Percentiles rank a stretch among this genome's conserved stretches.
Evolutionary conservation across 2,113 vertebrate species (phyloP).

Genomic region (Mystacornis crossleyi): DNA sequence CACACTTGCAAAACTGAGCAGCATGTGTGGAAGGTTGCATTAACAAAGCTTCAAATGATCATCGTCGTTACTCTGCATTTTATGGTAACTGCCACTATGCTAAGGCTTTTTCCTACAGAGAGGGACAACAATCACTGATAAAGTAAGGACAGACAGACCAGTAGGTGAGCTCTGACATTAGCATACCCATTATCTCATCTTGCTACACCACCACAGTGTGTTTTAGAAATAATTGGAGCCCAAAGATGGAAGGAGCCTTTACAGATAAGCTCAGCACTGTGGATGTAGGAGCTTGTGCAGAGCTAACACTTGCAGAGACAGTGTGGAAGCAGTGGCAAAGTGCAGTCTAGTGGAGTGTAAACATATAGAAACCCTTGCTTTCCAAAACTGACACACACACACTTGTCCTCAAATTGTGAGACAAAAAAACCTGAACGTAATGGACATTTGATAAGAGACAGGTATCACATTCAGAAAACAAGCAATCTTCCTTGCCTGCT

Average conservation of each 20-base stretch:
- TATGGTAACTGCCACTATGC: neutral
- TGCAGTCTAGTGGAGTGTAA: neutral
- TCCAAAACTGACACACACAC: neutral
- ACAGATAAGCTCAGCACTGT: neutral
- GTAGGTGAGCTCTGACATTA: neutral
- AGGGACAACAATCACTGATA: accelerated
- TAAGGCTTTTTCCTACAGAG: neutral
- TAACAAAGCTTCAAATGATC: neutral
- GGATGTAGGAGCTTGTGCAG: neutral
- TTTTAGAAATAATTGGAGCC: neutral
- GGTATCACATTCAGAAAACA: neutral
- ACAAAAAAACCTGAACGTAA: neutral
- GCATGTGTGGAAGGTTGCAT: neutral
- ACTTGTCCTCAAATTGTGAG: neutral
- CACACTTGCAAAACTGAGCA: neutral
- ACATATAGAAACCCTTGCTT: neutral
- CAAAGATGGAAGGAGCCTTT: neutral
- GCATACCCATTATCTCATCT: neutral
- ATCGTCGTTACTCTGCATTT: neutral
- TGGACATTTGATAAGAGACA: neutral
- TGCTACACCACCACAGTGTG: neutral
- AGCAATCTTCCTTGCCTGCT: no score
- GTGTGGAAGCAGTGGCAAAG: neutral
- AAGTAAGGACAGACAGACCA: neutral
- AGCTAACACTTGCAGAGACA: neutral